Conservation (phyloP, 2,113 vertebrate species). For the Chloropsis hardwickii region DNA sequence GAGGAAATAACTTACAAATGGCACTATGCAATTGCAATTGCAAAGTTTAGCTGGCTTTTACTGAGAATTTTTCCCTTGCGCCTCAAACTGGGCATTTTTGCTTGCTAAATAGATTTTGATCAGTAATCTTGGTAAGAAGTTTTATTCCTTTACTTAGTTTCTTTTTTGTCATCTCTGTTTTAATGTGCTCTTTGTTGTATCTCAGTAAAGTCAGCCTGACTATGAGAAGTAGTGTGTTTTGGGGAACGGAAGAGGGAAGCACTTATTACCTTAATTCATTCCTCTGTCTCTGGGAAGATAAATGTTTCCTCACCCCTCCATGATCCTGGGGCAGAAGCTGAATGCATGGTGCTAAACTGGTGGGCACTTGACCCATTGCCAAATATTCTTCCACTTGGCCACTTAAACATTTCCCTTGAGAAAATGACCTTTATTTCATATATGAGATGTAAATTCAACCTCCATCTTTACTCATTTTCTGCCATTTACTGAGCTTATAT, state of each 20-base stretch:
- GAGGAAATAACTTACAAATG: neutral
- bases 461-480: slow-evolving; percentile 55
- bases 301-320: neutral
- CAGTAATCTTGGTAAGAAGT: neutral
- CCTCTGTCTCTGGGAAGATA: neutral
- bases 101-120: neutral
- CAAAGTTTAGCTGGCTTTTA: neutral
- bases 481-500: slow-evolving; percentile 27
- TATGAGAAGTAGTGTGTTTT: neutral
- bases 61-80: neutral
- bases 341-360: neutral
- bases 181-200: neutral
- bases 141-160: neutral
- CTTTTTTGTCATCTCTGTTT: neutral
- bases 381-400: slow-evolving; percentile 56
- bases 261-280: neutral
- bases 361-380: slow-evolving; percentile 4
- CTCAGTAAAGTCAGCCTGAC: neutral
- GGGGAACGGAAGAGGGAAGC: neutral
- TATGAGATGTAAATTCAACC: slow-evolving; percentile 65
- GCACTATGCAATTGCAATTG: neutral
- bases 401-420: slow-evolving; percentile 63
- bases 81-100: neutral
- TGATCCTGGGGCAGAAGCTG: slow-evolving; percentile 14
- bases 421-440: slow-evolving; percentile 51